Conservation (phyloP, 2,113 vertebrate species). For the Coptodon rendalli region DNA sequence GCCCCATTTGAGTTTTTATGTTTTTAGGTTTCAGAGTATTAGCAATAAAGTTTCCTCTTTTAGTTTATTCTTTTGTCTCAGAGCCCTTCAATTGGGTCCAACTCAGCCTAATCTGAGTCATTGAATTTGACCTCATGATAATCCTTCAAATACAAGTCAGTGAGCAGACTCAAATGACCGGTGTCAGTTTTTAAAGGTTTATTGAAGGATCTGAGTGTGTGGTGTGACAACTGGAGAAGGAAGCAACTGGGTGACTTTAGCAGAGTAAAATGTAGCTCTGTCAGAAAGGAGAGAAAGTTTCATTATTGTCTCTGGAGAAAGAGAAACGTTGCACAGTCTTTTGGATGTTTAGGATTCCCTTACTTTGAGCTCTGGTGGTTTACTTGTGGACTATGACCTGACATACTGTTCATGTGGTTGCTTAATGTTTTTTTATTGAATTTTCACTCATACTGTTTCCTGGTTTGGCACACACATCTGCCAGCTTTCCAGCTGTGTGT, state of each 20-base stretch:
- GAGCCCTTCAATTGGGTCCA: neutral
- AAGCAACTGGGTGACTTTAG: neutral
- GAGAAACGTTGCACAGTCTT: neutral
- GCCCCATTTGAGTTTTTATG: neutral
- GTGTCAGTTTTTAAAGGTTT: neutral
- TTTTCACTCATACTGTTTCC: neutral
- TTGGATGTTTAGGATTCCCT: neutral
- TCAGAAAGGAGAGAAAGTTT: neutral
- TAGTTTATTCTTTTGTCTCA: neutral
- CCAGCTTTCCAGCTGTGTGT: neutral
- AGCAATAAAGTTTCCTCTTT: neutral
- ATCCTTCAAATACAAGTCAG: neutral
- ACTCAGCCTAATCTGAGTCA: neutral
- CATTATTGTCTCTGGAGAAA: neutral
- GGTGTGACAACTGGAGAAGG: neutral
- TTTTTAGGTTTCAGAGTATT: neutral
- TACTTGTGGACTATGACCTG: neutral
- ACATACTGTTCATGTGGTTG: neutral
- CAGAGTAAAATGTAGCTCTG: neutral
- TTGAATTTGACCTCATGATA: neutral
- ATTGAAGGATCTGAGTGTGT: neutral
- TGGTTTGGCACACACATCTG: neutral
- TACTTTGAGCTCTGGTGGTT: neutral
- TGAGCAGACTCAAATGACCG: neutral
- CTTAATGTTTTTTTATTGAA: neutral